phyloP scores from a whole-genome alignment of 2,113 vertebrate genomes.

The Grus americana region DNA sequence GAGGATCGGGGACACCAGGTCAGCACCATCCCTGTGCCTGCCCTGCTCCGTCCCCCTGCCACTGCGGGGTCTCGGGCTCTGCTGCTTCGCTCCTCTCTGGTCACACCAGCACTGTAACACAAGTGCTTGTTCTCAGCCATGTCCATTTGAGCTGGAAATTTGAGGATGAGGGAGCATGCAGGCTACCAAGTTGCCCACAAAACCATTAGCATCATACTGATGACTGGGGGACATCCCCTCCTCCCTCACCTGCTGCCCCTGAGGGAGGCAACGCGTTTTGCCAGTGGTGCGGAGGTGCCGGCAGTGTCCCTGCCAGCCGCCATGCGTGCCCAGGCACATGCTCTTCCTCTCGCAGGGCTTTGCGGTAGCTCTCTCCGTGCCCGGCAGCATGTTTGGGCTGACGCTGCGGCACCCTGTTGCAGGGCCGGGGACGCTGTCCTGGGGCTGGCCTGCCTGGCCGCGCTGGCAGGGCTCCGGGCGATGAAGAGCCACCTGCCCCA shows the following conservation, averaged over 20 bases:
- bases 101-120: not conserved
- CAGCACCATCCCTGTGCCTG: accelerated
- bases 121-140: not conserved
- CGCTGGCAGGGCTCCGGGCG: conserved; percentile 75
- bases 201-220: not conserved
- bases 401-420: not conserved
- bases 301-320: not conserved
- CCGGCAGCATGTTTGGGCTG: accelerated
- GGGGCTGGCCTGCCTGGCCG: conserved; percentile 80
- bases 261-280: not conserved
- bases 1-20: conserved; percentile 85
- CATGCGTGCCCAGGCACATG: accelerated
- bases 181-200: not conserved
- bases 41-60: not conserved
- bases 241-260: not conserved
- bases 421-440: conserved; percentile 84
- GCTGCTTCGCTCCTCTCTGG: not conserved
- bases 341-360: accelerated
- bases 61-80: not conserved
- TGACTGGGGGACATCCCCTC: not conserved
- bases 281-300: accelerated
- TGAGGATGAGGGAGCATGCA: accelerated
- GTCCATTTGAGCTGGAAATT: not conserved
- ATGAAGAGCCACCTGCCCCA: conserved; percentile 78
- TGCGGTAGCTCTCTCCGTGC: not conserved